These are phyloP conservation scores for Strigamia transsilvanica DNA, from an alignment of 2,888 invertebrate species.

Conservation along the genomic window DNA sequence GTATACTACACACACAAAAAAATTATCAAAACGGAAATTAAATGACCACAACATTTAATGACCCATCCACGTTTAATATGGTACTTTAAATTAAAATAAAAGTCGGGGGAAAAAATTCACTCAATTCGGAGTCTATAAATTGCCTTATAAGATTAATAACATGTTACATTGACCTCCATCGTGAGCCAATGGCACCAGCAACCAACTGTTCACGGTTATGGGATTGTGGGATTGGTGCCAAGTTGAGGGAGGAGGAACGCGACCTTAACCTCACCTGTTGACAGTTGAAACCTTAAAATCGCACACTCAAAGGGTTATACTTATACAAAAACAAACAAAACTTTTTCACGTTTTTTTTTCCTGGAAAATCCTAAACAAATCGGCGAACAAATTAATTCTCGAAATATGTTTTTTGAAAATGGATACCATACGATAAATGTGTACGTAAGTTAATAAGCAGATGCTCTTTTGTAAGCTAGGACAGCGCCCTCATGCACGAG, in stretches of 20 bases:
- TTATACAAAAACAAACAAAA: background rate
- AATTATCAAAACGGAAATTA: slow-evolving; percentile 40
- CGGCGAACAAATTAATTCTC: too few relatives aligned
- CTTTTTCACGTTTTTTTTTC: background rate
- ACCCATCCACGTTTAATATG: background rate
- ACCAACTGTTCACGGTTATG: slow-evolving; percentile 49
- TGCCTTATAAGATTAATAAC: slow-evolving; percentile 23
- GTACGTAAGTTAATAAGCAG: background rate
- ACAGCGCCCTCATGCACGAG: slow-evolving; percentile 22
- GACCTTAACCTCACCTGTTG: slow-evolving; percentile 49
- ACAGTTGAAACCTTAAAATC: slow-evolving; percentile 9
- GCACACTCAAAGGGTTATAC: background rate
- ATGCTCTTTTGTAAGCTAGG: slow-evolving; percentile 40
- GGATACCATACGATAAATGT: too few relatives aligned
- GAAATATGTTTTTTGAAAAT: too few relatives aligned
- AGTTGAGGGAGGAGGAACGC: slow-evolving; percentile 45
- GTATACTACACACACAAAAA: background rate
- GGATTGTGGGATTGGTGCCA: slow-evolving; percentile 49
- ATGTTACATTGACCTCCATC: slow-evolving; percentile 48
- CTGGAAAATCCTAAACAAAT: too few relatives aligned
- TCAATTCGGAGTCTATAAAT: slow-evolving; percentile 35
- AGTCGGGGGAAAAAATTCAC: background rate
- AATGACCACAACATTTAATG: background rate
- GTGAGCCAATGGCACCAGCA: slow-evolving; percentile 32
- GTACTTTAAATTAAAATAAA: background rate